These are phyloP conservation scores for Porites cylindrica DNA, from an alignment of 92 coral and sea anemone genomes.

Conservation along the genomic window DNA sequence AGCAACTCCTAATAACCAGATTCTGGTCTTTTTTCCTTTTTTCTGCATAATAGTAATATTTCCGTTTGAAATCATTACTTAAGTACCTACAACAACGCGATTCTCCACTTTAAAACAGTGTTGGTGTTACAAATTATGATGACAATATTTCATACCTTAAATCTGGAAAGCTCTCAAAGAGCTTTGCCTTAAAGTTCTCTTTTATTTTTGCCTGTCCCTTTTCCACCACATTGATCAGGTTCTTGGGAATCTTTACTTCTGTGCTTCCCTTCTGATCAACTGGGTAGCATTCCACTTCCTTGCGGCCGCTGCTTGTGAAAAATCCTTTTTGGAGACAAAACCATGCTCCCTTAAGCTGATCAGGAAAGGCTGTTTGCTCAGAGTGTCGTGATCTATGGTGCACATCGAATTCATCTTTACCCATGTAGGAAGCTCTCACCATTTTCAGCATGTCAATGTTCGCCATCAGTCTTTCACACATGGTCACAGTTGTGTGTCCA, in stretches of 20 bases:
- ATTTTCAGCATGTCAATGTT: conserved; percentile 41
- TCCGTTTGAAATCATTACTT: too few relatives aligned
- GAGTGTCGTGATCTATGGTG: conserved; percentile 46
- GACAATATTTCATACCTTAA: conserved; percentile 19
- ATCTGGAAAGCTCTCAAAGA: conserved; percentile 33
- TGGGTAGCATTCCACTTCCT: conserved; percentile 39
- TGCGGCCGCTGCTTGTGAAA: conserved; percentile 14
- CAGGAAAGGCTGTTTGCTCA: conserved; percentile 52
- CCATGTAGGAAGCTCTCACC: conserved; percentile 42
- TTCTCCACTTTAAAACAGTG: too few relatives aligned
- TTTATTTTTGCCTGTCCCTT: conserved; percentile 9
- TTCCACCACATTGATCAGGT: conserved; percentile 13
- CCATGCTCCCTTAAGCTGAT: conserved; percentile 73
- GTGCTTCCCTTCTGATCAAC: conserved; percentile 9
- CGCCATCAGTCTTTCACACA: conserved; percentile 65
- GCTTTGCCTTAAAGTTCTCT: conserved; percentile 36
- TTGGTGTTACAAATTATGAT: background rate
- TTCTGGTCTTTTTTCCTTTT: too few relatives aligned
- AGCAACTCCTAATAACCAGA: too few relatives aligned
- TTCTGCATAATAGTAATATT: too few relatives aligned
- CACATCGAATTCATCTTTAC: conserved; percentile 56
- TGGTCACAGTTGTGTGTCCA: background rate
- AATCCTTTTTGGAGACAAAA: conserved; percentile 54
- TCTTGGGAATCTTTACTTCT: conserved; percentile 23
- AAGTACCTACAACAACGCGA: too few relatives aligned